Evolutionary conservation across 2,888 invertebrate genomes (phyloP).

Genomic region (Agrochola macilenta): DNA sequence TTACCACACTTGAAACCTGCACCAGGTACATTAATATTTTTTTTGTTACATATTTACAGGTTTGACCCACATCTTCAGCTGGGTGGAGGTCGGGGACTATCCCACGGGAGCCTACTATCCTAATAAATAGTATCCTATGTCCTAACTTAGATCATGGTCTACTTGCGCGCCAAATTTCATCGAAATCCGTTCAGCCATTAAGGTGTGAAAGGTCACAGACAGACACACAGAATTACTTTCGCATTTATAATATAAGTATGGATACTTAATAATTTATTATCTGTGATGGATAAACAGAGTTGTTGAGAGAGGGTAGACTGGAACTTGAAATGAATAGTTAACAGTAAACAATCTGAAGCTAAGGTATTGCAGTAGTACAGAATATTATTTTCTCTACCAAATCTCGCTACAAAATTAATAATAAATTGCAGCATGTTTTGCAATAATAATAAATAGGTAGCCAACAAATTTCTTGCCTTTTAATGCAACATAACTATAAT

Average conservation of each 20-base stretch:
- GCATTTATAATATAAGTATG: background rate
- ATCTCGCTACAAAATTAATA: no score
- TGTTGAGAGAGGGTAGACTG: background rate
- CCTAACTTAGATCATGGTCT: background rate
- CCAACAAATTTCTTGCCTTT: background rate
- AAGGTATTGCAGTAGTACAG: background rate
- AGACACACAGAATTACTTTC: background rate
- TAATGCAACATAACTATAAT: background rate
- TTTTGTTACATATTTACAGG: background rate
- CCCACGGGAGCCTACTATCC: background rate
- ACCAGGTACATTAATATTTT: constrained; percentile 81
- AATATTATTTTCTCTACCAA: background rate
- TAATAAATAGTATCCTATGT: background rate
- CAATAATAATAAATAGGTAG: background rate
- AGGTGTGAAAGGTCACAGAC: background rate
- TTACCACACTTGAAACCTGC: constrained; percentile 95
- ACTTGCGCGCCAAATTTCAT: background rate
- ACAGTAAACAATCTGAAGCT: background rate
- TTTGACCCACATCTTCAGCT: background rate
- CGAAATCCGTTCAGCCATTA: background rate
- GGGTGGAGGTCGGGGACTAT: background rate
- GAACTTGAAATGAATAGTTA: background rate
- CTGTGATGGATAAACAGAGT: background rate
- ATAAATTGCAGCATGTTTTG: background rate
- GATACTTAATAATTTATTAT: background rate